Conservation (phyloP, 2,888 invertebrate species). For the Unio pictorum region DNA sequence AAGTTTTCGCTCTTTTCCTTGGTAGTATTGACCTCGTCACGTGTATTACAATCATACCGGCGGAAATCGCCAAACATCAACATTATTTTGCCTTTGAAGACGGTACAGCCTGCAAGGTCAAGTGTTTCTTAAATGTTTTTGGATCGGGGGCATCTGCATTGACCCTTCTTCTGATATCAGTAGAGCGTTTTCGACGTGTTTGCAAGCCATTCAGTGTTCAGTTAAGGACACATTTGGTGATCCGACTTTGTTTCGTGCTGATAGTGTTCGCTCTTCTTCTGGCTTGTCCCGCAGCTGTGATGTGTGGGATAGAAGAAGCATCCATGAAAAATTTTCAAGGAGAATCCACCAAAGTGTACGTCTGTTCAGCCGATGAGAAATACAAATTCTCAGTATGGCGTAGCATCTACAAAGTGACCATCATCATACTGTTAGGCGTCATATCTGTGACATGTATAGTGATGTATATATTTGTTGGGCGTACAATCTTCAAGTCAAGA, state of each 20-base stretch:
- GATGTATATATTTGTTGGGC: constrained; percentile 33
- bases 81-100: constrained; percentile 32
- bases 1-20: constrained; percentile 29
- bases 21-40: constrained; percentile 30
- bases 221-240: constrained; percentile 20
- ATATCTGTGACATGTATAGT: constrained; percentile 25
- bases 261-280: constrained; percentile 22
- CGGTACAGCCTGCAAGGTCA: constrained; percentile 26
- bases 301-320: constrained; percentile 28
- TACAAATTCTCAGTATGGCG: constrained; percentile 20
- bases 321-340: constrained; percentile 26
- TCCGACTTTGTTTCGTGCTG: constrained; percentile 20
- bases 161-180: constrained; percentile 20
- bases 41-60: constrained; percentile 28
- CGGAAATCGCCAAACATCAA: constrained; percentile 28
- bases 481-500: constrained; percentile 12
- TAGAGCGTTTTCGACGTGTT: constrained; percentile 29
- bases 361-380: constrained; percentile 23
- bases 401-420: constrained; percentile 25
- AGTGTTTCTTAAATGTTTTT: constrained; percentile 35
- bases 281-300: constrained; percentile 28
- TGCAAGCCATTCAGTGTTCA: constrained; percentile 27
- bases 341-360: constrained; percentile 17
- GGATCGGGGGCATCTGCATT: constrained; percentile 28
- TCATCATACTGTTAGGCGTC: constrained; percentile 23